Base-by-base conservation (phyloP, 2,888 invertebrate species). In the Xanthostigma xanthostigma region DNA sequence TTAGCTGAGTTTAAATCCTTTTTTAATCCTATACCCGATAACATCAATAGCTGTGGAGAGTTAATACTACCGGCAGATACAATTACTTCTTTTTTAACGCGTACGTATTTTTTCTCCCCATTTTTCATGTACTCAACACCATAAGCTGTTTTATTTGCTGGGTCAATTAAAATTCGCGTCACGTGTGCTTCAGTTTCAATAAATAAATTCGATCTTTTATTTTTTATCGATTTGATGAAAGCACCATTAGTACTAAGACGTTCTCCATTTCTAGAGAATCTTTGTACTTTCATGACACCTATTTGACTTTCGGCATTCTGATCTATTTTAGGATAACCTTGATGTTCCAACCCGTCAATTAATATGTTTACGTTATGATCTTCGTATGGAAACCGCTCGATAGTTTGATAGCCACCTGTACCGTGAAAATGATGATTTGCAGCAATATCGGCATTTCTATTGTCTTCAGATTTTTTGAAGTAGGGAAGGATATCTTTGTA, bases 21-120 rank as follows among this genome's bases (percentile, higher is more conserved):
- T 42, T 14, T 33, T 17, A 34, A 34, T 14, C 42, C 42, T 17
- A 42, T 8, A 57, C 52, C 13, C 62, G 49, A 49, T 61, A 78
- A 57, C 71, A 75, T 69, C 27, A 78, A 63, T 17, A 78, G 57
- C 55, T 78, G 76, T 0, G 76, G 75, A 12, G 73, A 68, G 59
- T 76, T 76, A 52, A 78, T 68, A 11, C 76, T 65, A 9, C 77
- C 76, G 5, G 70, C 74, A 41, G 70, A 66, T 33, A 76, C 57
- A 49, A 76, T 73, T 1, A 77, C 63, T 51, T 70, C 71, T 50
- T 67, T 69, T 38, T 64, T 62, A 11, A 71, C 72, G 34, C 54
- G 52, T 12, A 62, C 33, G 4, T 17, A 3, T 11, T 42, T 17
- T 14, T 9, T 5, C 27, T 14, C 9, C 9, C 34, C 33, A 13